Percentiles rank a stretch among this genome's conserved stretches.
phyloP scores from a whole-genome alignment of 2,888 invertebrate genomes.

The Thecophora atra region DNA sequence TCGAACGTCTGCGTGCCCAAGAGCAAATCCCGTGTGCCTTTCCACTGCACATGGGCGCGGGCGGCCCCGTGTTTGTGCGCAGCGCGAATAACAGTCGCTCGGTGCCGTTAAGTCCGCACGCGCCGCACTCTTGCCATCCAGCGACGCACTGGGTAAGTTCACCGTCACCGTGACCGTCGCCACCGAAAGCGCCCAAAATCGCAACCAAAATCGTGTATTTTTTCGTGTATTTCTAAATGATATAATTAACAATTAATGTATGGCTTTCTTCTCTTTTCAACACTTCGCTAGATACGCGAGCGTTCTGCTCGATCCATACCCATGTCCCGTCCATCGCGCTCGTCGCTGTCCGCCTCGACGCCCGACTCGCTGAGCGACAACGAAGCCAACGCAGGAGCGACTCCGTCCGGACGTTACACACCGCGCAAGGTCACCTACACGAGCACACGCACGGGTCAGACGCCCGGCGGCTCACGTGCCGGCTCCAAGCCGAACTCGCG shows the following conservation, averaged over 20 bases:
- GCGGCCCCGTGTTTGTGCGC: constrained; percentile 73
- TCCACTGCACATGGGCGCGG: constrained; percentile 84
- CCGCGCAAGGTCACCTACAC: constrained; percentile 73
- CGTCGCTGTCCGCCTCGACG: constrained; percentile 85
- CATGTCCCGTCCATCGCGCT: constrained; percentile 82
- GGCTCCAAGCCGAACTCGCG: constrained; percentile 85
- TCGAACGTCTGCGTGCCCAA: constrained; percentile 90
- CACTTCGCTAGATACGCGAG: constrained; percentile 80
- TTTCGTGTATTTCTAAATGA: neutral
- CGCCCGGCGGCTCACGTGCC: constrained; percentile 79
- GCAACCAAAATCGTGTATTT: neutral
- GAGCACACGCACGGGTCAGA: constrained; percentile 72
- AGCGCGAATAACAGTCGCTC: constrained; percentile 73
- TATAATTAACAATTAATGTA: neutral
- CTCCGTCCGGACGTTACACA: constrained; percentile 69
- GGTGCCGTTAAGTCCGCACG: constrained; percentile 73
- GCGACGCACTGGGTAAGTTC: constrained; percentile 73
- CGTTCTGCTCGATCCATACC: constrained; percentile 91
- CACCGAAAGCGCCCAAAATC: neutral
- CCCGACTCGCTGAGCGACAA: constrained; percentile 91
- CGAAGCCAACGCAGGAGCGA: constrained; percentile 66
- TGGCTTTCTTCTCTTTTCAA: neutral
- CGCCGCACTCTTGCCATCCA: constrained; percentile 74
- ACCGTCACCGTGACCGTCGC: neutral
- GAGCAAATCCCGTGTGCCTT: constrained; percentile 92